These are phyloP conservation scores for Dryadula phaetusa DNA, from an alignment of 2,888 invertebrate species.

Conservation along the genomic window DNA sequence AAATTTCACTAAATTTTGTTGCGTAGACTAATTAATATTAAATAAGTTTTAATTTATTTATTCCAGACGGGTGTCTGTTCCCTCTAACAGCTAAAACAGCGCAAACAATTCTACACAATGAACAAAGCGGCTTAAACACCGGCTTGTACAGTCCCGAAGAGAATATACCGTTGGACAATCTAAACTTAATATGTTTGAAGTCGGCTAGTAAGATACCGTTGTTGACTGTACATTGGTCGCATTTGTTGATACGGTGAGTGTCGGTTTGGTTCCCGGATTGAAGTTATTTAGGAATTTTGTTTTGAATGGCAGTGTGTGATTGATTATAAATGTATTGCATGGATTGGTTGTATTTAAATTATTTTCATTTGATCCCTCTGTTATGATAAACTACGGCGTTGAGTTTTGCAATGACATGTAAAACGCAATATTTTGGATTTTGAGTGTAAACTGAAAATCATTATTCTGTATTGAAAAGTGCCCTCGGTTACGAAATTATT, in stretches of 20 bases:
- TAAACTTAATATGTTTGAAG: constrained; percentile 84
- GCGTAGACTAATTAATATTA: too few relatives aligned
- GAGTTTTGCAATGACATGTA: too few relatives aligned
- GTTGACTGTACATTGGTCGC: constrained; percentile 91
- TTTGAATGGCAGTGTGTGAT: too few relatives aligned
- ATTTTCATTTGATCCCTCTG: too few relatives aligned
- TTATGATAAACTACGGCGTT: too few relatives aligned
- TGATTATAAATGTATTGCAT: not conserved
- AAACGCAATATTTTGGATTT: too few relatives aligned
- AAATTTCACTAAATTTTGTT: too few relatives aligned
- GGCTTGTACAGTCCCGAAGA: constrained; percentile 80
- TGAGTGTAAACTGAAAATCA: too few relatives aligned
- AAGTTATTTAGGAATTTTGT: not conserved
- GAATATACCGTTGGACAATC: constrained; percentile 78
- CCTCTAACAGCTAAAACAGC: constrained; percentile 79
- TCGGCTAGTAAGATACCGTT: constrained; percentile 87
- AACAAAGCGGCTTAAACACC: constrained; percentile 78
- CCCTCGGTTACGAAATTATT: too few relatives aligned
- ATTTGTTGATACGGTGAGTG: constrained; percentile 78
- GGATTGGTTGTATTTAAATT: too few relatives aligned
- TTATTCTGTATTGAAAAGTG: too few relatives aligned
- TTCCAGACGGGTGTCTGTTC: constrained; percentile 76
- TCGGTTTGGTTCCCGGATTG: not conserved
- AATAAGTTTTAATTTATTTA: too few relatives aligned
- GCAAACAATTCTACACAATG: constrained; percentile 75